phyloP scores from a whole-genome alignment of 2,113 vertebrate genomes.

The Crypturellus undulatus region DNA sequence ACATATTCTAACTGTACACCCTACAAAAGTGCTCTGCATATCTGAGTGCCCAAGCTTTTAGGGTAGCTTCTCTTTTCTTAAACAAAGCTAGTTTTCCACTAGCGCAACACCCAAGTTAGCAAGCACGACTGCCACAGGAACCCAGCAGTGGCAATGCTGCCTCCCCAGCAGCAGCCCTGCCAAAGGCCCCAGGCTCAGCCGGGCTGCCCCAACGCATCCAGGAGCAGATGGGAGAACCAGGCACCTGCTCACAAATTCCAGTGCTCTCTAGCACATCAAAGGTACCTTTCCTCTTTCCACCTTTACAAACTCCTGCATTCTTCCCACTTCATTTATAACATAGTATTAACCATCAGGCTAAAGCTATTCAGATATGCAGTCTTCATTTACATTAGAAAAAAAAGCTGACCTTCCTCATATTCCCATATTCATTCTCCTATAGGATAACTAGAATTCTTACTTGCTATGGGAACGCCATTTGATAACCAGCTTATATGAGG shows the following conservation, averaged over 20 bases:
- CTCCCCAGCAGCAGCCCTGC: not conserved
- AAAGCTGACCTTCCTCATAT: not conserved
- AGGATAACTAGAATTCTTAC: conserved; percentile 78
- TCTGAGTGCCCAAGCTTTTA: not conserved
- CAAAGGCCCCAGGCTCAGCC: not conserved
- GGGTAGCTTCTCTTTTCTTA: not conserved
- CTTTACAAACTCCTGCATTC: not conserved
- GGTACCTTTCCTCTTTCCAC: not conserved
- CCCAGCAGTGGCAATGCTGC: not conserved
- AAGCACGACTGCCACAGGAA: not conserved
- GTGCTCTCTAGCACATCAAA: not conserved
- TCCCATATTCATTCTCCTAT: not conserved
- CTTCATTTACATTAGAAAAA: not conserved
- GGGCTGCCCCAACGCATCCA: fast-evolving
- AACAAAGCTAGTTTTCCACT: not conserved
- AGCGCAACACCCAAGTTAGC: not conserved
- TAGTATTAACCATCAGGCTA: not conserved
- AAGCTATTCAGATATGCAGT: not conserved
- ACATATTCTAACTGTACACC: not conserved
- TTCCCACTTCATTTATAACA: not conserved
- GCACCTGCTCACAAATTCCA: not conserved
- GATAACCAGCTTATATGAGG: conserved; percentile 90
- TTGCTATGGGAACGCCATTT: conserved; percentile 91
- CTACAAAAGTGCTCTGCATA: not conserved
- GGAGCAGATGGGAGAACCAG: not conserved